Base-by-base conservation (phyloP, 2,888 invertebrate species). In the Phorcus lineatus region DNA sequence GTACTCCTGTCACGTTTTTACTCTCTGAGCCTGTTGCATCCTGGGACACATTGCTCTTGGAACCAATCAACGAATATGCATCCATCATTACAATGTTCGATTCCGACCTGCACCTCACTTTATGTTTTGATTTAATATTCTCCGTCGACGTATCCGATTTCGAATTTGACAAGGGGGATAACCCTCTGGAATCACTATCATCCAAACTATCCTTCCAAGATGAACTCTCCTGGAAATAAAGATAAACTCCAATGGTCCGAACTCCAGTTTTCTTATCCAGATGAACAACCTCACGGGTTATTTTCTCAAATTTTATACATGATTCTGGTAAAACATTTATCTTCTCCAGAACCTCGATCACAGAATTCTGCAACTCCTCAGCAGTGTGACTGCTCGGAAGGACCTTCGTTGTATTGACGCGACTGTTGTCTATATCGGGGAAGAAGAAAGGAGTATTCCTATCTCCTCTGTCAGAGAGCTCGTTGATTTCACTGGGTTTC, bases 261-360 rank as follows among this genome's bases (percentile, higher is more conserved):
- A 70, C 70, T 19, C 31, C 36, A 13, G 40, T 19, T 11, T 19
- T 17, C 36, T 40, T 36, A 40, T 70, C 70, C n/a, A 76, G n/a
- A 74, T 52, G 28, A 66, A 74, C 70, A 17, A 78, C 53, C 57
- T 78, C 80, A 11, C 82, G 78, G 24, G 77, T 74, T 31, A 82
- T 80, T 62, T 77, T 80, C 7, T 78, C 67, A 70, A 82, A 70
- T 9, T 78, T 76, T 24, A 57, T 62, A 40, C 70, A 70, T 11
- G 70, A 70, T 19, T 70, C 55, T 22, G 36, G 54, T 17, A 86
- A 53, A 0, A 86, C 77, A 47, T 82, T 75, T 62, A 86, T 76
- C 67, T 81, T 82, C 66, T 85, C 84, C 40, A 86, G 66, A 11
- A 81, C 53, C 40, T 83, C 83, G 24, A 85, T 82, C 31, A 86